phyloP scores from a whole-genome alignment of 2,888 invertebrate genomes.

The Papilio demoleus region DNA sequence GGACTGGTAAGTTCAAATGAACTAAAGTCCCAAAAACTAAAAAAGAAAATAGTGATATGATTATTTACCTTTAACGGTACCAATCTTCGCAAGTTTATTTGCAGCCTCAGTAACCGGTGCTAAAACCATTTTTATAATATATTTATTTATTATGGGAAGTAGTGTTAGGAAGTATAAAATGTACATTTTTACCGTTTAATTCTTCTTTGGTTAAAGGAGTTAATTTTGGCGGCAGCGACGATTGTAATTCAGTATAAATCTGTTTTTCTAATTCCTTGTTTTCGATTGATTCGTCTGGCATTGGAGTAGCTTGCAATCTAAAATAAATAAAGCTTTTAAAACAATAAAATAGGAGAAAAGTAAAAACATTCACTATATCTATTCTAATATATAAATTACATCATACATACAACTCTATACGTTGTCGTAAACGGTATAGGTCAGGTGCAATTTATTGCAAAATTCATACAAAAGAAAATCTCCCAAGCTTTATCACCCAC shows the following conservation, averaged over 20 bases:
- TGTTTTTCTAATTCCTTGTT: slow-evolving; percentile 51
- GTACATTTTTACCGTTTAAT: slow-evolving; percentile 51
- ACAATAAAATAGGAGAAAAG: background rate
- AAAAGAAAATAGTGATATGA: too few relatives aligned
- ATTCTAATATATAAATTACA: too few relatives aligned
- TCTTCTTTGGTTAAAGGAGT: slow-evolving; percentile 53
- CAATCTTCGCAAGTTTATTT: slow-evolving; percentile 62
- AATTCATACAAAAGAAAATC: too few relatives aligned
- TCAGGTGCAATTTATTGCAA: too few relatives aligned
- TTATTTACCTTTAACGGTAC: slow-evolving; percentile 59
- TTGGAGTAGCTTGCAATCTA: slow-evolving; percentile 59
- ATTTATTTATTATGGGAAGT: background rate
- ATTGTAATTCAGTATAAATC: slow-evolving; percentile 59
- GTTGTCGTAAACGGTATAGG: too few relatives aligned
- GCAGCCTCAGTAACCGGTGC: slow-evolving; percentile 60
- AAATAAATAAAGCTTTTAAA: background rate
- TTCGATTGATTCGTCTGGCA: slow-evolving; percentile 52
- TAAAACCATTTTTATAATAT: slow-evolving; percentile 47
- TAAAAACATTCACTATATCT: too few relatives aligned
- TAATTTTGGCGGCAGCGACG: slow-evolving; percentile 55
- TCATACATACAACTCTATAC: too few relatives aligned
- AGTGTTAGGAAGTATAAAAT: too few relatives aligned
- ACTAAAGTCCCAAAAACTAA: too few relatives aligned
- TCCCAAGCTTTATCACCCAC: too few relatives aligned
- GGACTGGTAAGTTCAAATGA: too few relatives aligned